phyloP scores from a whole-genome alignment of 2,113 vertebrate genomes.

The Cricetomys ansorgei region DNA sequence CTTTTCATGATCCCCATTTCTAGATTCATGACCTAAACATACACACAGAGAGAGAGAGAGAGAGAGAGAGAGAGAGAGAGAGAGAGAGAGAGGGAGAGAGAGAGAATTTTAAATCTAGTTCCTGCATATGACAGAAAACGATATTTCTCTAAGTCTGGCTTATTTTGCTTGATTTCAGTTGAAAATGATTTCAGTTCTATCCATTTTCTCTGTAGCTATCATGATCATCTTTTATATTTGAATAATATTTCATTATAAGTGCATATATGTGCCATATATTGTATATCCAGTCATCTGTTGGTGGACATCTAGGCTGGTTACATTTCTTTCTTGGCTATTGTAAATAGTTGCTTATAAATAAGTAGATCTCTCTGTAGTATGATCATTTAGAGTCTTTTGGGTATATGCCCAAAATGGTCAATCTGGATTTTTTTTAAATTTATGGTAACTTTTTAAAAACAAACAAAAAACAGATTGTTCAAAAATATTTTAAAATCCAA shows the following conservation, averaged over 20 bases:
- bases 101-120: background rate
- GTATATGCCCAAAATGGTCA: background rate
- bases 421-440: background rate
- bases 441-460: background rate
- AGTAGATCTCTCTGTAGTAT: background rate
- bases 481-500: background rate
- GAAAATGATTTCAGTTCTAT: background rate
- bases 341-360: background rate
- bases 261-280: background rate
- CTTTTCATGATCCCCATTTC: background rate
- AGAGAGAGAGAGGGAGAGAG: no score
- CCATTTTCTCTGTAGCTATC: background rate
- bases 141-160: background rate
- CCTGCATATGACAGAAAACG: background rate
- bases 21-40: background rate
- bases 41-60: no score
- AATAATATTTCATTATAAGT: background rate
- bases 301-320: background rate
- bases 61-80: no score
- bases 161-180: background rate
- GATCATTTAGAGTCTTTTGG: background rate
- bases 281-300: background rate
- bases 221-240: background rate
- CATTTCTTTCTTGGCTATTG: background rate
- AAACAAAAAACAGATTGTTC: background rate